A percentile compares a stretch with the other conserved stretches of the same genome.
phyloP scores from a whole-genome alignment of 1,140 invertebrate genomes.

The Papilio polyxenes region DNA sequence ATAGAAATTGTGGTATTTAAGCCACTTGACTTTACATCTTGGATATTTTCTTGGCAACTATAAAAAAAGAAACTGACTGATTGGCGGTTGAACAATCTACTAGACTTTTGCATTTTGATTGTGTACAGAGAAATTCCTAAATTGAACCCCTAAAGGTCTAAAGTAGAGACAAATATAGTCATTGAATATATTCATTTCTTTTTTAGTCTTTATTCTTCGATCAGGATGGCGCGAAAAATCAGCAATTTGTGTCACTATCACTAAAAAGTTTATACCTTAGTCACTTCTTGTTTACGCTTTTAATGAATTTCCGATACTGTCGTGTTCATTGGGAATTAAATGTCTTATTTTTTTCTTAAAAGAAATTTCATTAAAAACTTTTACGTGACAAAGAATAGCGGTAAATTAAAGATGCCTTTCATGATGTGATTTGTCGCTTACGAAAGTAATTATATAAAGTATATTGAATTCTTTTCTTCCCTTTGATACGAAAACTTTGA shows the following conservation, averaged over 20 bases:
- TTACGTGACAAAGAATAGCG: slow-evolving; percentile 10
- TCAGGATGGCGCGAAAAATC: background rate
- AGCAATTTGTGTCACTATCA: background rate
- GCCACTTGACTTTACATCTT: too few relatives aligned
- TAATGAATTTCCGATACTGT: slow-evolving; percentile 5
- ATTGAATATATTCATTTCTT: too few relatives aligned
- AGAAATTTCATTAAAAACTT: slow-evolving; percentile 24
- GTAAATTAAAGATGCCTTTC: slow-evolving; percentile 22
- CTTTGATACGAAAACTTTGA: background rate
- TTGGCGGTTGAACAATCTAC: too few relatives aligned
- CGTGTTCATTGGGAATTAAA: slow-evolving; percentile 5
- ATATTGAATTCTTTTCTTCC: background rate
- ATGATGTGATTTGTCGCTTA: slow-evolving; percentile 19
- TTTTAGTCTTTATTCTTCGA: too few relatives aligned
- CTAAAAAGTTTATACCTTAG: background rate
- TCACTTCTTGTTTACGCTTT: slow-evolving; percentile 13
- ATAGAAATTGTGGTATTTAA: too few relatives aligned
- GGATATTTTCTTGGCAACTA: too few relatives aligned
- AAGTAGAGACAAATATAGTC: too few relatives aligned
- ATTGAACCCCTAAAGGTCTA: too few relatives aligned
- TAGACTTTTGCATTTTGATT: too few relatives aligned
- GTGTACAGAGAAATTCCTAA: too few relatives aligned
- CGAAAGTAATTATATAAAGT: background rate
- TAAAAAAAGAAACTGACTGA: too few relatives aligned
- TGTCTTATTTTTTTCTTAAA: background rate